Conservation (phyloP, 2,888 invertebrate species). For the Chorisops tibialis region DNA sequence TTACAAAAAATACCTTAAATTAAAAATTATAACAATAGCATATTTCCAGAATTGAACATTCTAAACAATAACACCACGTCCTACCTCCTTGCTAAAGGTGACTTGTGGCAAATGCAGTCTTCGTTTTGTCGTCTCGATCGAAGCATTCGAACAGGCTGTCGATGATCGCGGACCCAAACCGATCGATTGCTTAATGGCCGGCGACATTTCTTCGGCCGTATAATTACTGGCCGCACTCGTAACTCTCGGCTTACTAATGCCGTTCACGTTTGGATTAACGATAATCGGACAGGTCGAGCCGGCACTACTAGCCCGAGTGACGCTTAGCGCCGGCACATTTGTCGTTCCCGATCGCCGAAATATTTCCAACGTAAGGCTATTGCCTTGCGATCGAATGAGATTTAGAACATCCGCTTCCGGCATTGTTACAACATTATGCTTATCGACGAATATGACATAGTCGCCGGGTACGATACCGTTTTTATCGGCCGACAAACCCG, state of each 20-base stretch:
- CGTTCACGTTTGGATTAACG: slow-evolving; percentile 40
- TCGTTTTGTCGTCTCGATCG: slow-evolving; percentile 59
- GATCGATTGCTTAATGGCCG: slow-evolving; percentile 41
- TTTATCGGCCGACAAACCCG: slow-evolving; percentile 77
- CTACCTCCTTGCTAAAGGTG: slow-evolving; percentile 88
- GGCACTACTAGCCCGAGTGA: slow-evolving; percentile 14
- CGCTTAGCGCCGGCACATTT: slow-evolving; percentile 3
- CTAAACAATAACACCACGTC: slow-evolving; percentile 81
- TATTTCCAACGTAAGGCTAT: slow-evolving; percentile 67
- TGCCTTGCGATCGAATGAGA: slow-evolving; percentile 67
- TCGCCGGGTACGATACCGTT: slow-evolving; percentile 80
- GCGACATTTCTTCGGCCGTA: slow-evolving; percentile 37
- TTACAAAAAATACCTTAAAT: no score
- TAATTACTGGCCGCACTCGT: slow-evolving; percentile 38
- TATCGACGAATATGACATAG: slow-evolving; percentile 83
- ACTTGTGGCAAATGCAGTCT: slow-evolving; percentile 75
- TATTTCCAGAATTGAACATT: not conserved
- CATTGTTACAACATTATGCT: slow-evolving; percentile 80
- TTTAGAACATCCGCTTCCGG: slow-evolving; percentile 68
- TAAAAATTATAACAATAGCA: not conserved
- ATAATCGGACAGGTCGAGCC: not conserved
- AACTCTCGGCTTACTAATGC: slow-evolving; percentile 33
- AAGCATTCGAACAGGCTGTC: slow-evolving; percentile 68
- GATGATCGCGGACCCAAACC: slow-evolving; percentile 57
- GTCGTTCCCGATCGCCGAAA: slow-evolving; percentile 55